A percentile compares a stretch with the other conserved stretches of the same genome.
These are phyloP conservation scores for Chymomyza costata DNA, from an alignment of 1,140 invertebrate genomes.

Conservation along the genomic window DNA sequence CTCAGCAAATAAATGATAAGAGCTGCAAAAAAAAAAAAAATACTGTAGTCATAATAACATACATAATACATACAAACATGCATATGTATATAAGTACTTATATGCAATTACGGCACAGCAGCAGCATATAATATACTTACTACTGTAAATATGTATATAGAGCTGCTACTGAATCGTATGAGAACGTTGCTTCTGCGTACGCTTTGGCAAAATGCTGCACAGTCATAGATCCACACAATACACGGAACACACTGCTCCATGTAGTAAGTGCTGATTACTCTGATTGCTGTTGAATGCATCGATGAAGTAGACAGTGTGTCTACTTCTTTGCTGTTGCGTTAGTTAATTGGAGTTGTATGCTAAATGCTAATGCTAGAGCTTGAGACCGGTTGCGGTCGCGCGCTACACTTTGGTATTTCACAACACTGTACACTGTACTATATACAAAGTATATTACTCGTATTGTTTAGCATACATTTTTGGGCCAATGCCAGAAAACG, in stretches of 20 bases:
- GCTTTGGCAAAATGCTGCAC: conserved; percentile 31
- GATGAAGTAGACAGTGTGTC: too few species aligned
- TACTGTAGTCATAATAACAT: conserved; percentile 18
- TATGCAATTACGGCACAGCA: too few species aligned
- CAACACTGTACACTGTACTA: conserved; percentile 60
- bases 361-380: too few species aligned
- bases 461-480: conserved; percentile 66
- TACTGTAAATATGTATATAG: too few species aligned
- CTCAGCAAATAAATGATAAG: conserved; percentile 9
- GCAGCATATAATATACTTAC: too few species aligned
- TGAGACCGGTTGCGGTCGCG: too few species aligned
- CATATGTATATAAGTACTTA: too few species aligned
- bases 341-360: neutral
- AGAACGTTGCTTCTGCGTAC: conserved; percentile 37
- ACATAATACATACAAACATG: conserved; percentile 1
- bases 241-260: conserved; percentile 2
- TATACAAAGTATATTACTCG: conserved; percentile 25
- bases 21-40: conserved; percentile 5
- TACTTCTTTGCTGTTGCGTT: too few species aligned
- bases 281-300: too few species aligned
- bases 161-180: conserved; percentile 20
- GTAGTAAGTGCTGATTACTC: too few species aligned
- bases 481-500: conserved; percentile 34
- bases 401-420: conserved; percentile 23
- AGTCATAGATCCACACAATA: too few species aligned